Percentiles rank a stretch among this genome's conserved stretches.
Conservation (phyloP, 2,888 invertebrate species). For the Agrotis puta region DNA sequence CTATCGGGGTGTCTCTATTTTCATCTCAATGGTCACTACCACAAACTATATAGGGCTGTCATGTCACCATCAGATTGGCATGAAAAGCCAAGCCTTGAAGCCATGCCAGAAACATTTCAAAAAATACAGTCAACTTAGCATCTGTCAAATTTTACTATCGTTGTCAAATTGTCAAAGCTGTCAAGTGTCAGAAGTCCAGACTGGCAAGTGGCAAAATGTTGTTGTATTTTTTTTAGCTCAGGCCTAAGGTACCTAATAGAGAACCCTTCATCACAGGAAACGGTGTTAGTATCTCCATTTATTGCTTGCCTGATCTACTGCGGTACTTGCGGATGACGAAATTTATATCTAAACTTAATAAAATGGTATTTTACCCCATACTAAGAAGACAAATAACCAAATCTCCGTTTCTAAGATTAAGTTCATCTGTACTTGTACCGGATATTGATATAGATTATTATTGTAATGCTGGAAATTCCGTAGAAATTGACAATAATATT, state of each 20-base stretch:
- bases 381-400: constrained; percentile 17
- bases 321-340: background rate
- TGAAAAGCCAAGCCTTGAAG: too few relatives aligned
- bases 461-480: constrained; percentile 91
- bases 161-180: background rate
- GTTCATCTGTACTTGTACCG: constrained; percentile 70
- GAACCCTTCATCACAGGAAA: background rate
- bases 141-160: too few relatives aligned
- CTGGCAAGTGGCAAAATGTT: background rate
- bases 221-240: background rate
- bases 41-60: too few relatives aligned
- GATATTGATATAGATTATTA: constrained; percentile 92
- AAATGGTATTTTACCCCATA: constrained; percentile 35
- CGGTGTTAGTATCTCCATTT: background rate
- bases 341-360: constrained; percentile 2
- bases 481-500: constrained; percentile 92
- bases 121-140: too few relatives aligned
- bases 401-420: constrained; percentile 55
- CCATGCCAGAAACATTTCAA: too few relatives aligned
- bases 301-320: constrained; percentile 1
- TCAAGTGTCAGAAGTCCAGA: background rate
- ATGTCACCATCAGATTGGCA: too few relatives aligned
- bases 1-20: too few relatives aligned
- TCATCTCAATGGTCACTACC: too few relatives aligned
- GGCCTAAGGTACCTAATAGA: background rate